Base-by-base conservation (phyloP, 2,888 invertebrate species). In the Agrypnus murinus region DNA sequence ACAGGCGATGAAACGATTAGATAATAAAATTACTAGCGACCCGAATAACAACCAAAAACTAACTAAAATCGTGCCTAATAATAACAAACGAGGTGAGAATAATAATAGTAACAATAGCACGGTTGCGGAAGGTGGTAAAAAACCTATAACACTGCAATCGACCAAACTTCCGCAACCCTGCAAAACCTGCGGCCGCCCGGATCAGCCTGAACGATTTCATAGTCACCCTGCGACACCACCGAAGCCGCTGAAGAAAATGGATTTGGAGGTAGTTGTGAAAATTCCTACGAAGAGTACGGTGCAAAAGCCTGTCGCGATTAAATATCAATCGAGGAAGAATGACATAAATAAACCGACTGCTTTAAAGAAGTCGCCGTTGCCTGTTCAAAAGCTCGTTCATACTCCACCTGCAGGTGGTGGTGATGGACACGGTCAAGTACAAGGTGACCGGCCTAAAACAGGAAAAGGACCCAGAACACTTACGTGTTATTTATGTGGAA, bases 161-260 rank as follows among this genome's bases (percentile, higher is more conserved):
- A 81, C 76, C 74, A 81, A 82, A 80, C 73, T 74, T 68, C 88
- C 88, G 43, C 86, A 87, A 74, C 90, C 91, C 0, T 93, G 93
- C 81, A 88, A 87, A 62, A 89, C 90, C 64, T 93, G 93, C 83
- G 91, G 91, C 1, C 86, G 92, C 15, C 87, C 89, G 1, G 91
- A 92, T 81, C 88, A 89, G 70, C 92, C 92, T 0, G 93, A 93
- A 79, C 84, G 93, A 10, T 88, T 90, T 72, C 90, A 90, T 79
- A 89, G 89, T 78, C 89, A 90, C 78, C 89, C 89, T 1, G 81
- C 80, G 14, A 74, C 76, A 6, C 80, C 81, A n/a, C 40, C 77
- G 67, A 81, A 74, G 67, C 67, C 69, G 71, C 14, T 59, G 31
- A 75, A 76, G 58, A 78, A 75, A 60, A 69, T 74, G 69, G 43